Evolutionary conservation across 2,797 vertebrate genomes (phyloP).

Genomic region (Bryconaethiops microstoma): DNA sequence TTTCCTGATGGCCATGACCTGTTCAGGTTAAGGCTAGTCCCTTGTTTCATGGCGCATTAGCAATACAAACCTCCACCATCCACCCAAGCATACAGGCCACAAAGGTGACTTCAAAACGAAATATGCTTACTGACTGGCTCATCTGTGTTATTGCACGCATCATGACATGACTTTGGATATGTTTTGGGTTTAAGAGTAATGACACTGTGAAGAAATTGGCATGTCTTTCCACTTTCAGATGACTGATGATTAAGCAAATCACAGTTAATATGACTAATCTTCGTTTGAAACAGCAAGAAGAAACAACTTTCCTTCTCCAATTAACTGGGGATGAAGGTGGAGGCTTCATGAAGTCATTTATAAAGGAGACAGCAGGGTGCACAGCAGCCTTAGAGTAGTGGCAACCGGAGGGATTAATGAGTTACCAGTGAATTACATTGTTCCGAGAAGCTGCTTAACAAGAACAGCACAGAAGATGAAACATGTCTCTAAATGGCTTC

Average conservation of each 20-base stretch:
- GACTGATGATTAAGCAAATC: slow-evolving; percentile 9
- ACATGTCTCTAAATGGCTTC: slow-evolving; percentile 28
- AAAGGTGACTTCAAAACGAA: background rate
- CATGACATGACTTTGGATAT: background rate
- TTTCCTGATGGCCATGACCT: slow-evolving; percentile 29
- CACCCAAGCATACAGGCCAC: background rate
- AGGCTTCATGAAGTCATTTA: slow-evolving; percentile 49
- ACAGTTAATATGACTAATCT: slow-evolving; percentile 21
- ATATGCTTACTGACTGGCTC: background rate
- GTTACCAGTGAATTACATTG: slow-evolving; percentile 49
- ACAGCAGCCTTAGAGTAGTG: slow-evolving; percentile 32
- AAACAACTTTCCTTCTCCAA: slow-evolving; percentile 53
- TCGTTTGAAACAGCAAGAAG: slow-evolving; percentile 9
- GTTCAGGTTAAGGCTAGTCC: background rate
- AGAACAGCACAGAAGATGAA: slow-evolving; percentile 32
- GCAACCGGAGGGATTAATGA: slow-evolving; percentile 56
- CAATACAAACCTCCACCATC: background rate
- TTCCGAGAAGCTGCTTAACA: slow-evolving; percentile 47
- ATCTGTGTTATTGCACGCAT: background rate
- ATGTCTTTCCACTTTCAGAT: background rate
- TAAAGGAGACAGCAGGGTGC: slow-evolving; percentile 46
- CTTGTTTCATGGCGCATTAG: slow-evolving; percentile 12
- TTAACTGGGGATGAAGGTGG: slow-evolving; percentile 47
- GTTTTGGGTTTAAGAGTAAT: background rate
- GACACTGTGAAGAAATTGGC: background rate